Evolutionary conservation across 2,113 vertebrate genomes (phyloP).

Genomic region (Calyptommatus sinebrachiatus): DNA sequence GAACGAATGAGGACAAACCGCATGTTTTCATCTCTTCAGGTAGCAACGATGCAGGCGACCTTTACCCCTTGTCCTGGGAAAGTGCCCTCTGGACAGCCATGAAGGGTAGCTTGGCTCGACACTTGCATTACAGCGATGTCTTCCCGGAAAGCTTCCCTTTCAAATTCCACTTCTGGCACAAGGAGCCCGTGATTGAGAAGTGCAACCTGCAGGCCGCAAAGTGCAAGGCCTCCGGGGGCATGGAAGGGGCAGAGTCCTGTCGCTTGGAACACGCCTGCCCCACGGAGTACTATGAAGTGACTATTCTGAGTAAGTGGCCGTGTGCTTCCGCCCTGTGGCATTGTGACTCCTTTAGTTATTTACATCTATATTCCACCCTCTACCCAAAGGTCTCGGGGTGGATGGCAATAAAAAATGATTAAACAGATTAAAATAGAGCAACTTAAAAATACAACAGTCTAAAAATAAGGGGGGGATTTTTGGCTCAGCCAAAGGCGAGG

Average conservation of each 20-base stretch:
- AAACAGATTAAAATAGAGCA: too few species aligned
- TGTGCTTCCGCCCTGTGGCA: not conserved
- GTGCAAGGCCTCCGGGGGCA: constrained; percentile 57
- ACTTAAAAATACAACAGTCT: too few species aligned
- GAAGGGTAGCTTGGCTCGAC: constrained; percentile 68
- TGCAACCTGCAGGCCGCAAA: constrained; percentile 79
- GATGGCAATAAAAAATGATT: too few species aligned
- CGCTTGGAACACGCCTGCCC: constrained; percentile 59
- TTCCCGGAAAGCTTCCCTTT: constrained; percentile 78
- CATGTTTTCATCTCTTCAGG: constrained; percentile 48
- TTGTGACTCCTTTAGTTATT: too few species aligned
- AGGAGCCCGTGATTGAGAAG: constrained; percentile 72
- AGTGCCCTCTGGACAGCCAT: constrained; percentile 77
- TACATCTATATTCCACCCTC: too few species aligned
- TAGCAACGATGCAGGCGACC: constrained; percentile 15
- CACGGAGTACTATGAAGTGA: constrained; percentile 80
- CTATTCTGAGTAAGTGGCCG: constrained; percentile 79
- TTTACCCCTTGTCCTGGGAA: constrained; percentile 71
- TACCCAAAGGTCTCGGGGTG: too few species aligned
- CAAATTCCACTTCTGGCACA: constrained; percentile 75
- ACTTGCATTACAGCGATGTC: constrained; percentile 71
- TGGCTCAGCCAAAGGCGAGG: too few species aligned
- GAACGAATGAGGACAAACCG: constrained; percentile 12
- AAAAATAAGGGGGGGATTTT: too few species aligned
- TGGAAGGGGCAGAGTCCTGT: constrained; percentile 21